Percentiles rank a stretch among this genome's conserved stretches.
Conservation (phyloP, 2,113 vertebrate species). For the Nibea albiflora region DNA sequence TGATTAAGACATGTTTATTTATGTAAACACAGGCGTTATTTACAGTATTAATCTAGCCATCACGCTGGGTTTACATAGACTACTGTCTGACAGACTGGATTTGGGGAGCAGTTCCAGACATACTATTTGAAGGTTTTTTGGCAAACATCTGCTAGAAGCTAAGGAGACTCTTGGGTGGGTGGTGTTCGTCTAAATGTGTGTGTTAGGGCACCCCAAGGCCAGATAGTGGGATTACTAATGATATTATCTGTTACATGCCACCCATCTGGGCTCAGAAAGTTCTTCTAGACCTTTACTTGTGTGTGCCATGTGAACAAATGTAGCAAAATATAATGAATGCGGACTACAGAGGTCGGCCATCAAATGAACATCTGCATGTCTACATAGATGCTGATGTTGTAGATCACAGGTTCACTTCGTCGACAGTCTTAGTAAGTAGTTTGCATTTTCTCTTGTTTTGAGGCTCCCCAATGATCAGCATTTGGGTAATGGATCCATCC, state of each 20-base stretch:
- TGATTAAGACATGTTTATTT: slow-evolving; percentile 78
- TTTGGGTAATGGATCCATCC: background rate
- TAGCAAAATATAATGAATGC: background rate
- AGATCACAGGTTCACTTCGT: background rate
- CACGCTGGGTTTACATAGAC: slow-evolving; percentile 32
- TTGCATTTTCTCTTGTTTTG: too few species aligned
- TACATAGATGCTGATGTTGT: background rate
- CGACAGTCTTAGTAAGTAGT: too few species aligned
- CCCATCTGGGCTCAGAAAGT: background rate
- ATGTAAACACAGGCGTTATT: slow-evolving; percentile 74
- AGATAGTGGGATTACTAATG: slow-evolving; percentile 53
- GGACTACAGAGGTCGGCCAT: background rate
- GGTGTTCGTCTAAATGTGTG: slow-evolving; percentile 38
- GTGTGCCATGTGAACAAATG: background rate
- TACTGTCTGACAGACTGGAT: slow-evolving; percentile 11
- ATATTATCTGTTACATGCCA: slow-evolving; percentile 49
- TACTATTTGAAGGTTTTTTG: slow-evolving; percentile 58
- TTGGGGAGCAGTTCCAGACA: slow-evolving; percentile 37
- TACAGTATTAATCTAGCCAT: slow-evolving; percentile 66
- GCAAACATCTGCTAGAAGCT: slow-evolving; percentile 52
- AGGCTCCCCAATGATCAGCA: too few species aligned
- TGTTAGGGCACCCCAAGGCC: slow-evolving; percentile 43
- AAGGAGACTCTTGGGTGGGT: slow-evolving; percentile 30
- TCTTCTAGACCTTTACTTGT: background rate
- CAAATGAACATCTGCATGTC: background rate